Conservation (phyloP, 2,113 vertebrate species). For the Nothoprocta perdicaria region DNA sequence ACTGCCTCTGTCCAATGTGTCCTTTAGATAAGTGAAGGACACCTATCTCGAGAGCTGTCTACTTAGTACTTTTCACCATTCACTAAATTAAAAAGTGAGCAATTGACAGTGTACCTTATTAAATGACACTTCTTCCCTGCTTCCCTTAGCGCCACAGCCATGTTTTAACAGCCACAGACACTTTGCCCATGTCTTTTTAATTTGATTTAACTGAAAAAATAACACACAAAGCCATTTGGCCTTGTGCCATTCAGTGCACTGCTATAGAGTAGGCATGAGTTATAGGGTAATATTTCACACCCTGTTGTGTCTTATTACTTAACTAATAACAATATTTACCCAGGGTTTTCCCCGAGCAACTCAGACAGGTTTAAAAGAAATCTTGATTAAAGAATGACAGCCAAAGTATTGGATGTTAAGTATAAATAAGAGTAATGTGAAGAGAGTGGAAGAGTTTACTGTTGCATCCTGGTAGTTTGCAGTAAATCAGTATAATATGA, state of each 20-base stretch:
- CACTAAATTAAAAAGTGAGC: conserved; percentile 60
- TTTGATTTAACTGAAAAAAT: conserved; percentile 75
- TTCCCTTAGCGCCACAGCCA: neutral
- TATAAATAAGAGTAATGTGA: conserved; percentile 78
- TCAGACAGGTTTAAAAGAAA: conserved; percentile 74
- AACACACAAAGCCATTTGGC: conserved; percentile 71
- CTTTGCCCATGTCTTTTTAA: conserved; percentile 71
- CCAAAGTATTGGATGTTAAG: conserved; percentile 75
- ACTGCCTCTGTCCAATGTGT: conserved; percentile 52
- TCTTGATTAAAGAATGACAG: conserved; percentile 79
- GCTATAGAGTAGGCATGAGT: conserved; percentile 59
- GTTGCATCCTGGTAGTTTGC: conserved; percentile 63
- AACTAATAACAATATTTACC: conserved; percentile 79
- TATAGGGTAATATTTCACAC: conserved; percentile 74
- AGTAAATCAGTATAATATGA: conserved; percentile 74
- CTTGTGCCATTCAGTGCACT: conserved; percentile 58
- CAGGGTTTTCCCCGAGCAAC: conserved; percentile 67
- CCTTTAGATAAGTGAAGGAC: conserved; percentile 59
- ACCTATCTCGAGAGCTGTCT: conserved; percentile 28
- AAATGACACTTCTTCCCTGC: conserved; percentile 21
- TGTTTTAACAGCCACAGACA: conserved; percentile 56
- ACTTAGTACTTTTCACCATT: conserved; percentile 51
- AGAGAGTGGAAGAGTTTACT: conserved; percentile 71
- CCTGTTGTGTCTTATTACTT: conserved; percentile 76
- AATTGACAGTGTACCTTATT: conserved; percentile 48